Evolutionary conservation across 2,888 invertebrate genomes (phyloP), one percentile per base, ranked within the genome.

Genomic region (Lucinisca nassula): DNA sequence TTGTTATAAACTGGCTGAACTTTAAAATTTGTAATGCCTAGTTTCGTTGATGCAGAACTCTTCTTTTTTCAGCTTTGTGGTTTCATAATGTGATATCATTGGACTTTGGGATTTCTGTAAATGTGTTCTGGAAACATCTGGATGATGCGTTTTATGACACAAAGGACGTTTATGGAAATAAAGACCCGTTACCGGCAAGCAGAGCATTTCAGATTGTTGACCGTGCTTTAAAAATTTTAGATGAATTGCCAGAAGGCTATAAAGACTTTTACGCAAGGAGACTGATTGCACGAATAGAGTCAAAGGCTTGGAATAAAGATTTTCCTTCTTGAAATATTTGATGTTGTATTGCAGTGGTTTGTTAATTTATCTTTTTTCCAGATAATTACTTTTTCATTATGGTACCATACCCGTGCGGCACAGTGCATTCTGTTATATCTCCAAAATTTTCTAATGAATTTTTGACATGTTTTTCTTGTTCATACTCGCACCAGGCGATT

Each of bases 121-220:
- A 97, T 93, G 96, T 97, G 1, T 97, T 97, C 94, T 97, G 97
- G 97, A 95, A 95, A 87, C 96, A 97, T 90, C 93, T 97, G 78
- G 94, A 95, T 6, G 92, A 92, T 35, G 90, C 93, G 8, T 91
- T 96, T 38, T 97, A 97, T 90, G 97, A 97, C 91, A 96, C 95
- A 81, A 97, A 96, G 92, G 97, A 97, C 93, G 58, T 78, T 3
- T 97, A 97, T 92, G 97, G 97, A 51, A 97, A 97, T 92, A 97
- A 96, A 92, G 97, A 97, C 92, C 95, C 96, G 0, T 87, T 97
- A 35, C 97, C 97, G 21, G 97, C 96, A 0, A 93, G 95, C 24
- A 93, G 96, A 93, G 97, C 97, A 12, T 94, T 96, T 84, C 96
- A 96, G 84, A 95, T 96, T 40, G 84, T 97, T 21, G 97, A 97